Percentiles rank a stretch among this genome's conserved stretches.
These are phyloP conservation scores for Atethmia centrago DNA, from an alignment of 2,888 invertebrate species.

Conservation along the genomic window DNA sequence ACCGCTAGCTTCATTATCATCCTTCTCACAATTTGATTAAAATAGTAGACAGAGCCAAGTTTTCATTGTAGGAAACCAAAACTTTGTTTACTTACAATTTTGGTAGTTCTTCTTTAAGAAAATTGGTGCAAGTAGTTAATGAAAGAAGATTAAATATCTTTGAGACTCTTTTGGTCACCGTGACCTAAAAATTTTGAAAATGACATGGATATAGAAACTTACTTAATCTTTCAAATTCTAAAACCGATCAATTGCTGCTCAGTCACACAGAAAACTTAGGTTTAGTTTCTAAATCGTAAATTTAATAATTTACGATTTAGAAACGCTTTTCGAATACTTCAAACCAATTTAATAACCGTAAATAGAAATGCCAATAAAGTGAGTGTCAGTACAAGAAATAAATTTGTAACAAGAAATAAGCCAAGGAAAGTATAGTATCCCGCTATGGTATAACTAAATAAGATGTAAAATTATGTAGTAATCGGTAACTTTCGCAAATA, in stretches of 20 bases:
- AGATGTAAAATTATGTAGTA: no score
- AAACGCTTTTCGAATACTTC: no score
- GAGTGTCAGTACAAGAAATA: neutral
- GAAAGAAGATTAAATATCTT: neutral
- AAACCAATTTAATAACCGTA: no score
- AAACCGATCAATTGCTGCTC: neutral
- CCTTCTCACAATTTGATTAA: slow-evolving; percentile 61
- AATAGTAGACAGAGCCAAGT: slow-evolving; percentile 53
- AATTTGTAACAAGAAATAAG: neutral
- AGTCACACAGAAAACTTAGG: neutral
- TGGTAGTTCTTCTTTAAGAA: slow-evolving; percentile 17
- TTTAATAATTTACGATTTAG: neutral
- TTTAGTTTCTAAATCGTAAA: no score
- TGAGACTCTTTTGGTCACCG: neutral
- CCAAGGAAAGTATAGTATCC: neutral
- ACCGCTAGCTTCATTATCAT: slow-evolving; percentile 60
- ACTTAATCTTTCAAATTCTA: neutral
- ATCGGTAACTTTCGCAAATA: no score
- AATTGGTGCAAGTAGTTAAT: neutral
- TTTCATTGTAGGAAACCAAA: slow-evolving; percentile 24
- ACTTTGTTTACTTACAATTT: slow-evolving; percentile 33
- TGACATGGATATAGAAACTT: no score
- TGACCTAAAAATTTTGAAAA: neutral
- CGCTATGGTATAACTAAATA: no score
- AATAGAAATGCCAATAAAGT: neutral